Base-by-base conservation (phyloP, 2,797 vertebrate species). In the Crypturellus tataupa region DNA sequence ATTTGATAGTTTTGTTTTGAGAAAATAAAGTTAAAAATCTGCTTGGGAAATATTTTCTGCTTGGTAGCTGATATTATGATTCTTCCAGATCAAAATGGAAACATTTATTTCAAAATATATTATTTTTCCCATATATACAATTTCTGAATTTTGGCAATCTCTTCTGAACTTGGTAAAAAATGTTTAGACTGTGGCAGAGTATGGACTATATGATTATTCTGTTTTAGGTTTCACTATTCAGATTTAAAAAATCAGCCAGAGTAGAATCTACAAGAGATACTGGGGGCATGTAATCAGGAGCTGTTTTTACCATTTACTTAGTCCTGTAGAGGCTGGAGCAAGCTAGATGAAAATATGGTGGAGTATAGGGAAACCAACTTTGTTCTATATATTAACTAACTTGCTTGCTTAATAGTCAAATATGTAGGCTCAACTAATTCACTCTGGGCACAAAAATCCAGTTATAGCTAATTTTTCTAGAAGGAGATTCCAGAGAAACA, bases 171-270 rank as follows among this genome's bases (percentile, higher is more conserved):
- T 4, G 39, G 47, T 35, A 42, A 51, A 29, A 76, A 20, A 58
- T 5, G 23, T 6, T 10, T 18, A 4, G 3, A 1, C 5, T 42
- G 10, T 35, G 9, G 4, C 37, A 9, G 47, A 17, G 9, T 24
- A 46, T 4, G 8, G 35, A 29, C 10, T 90, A 16, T 21, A 25
- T 9, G 9, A 46, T 47, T 60, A 46, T 19, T 68, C 1, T 68
- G 10, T 68, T 33, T 23, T 55, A 40, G 19, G 35, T 59, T 76
- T 80, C 24, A 20, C 4, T 68, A 59, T 10, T 63, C 19, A 44
- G 29, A 4, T 29, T 15, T 71, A 82, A 44, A 27, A 35, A 55
- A 40, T 51, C 6, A 47, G 23, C 7, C 5, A 55, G 16, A 87
- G 27, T 3, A 79, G 12, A 68, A 49, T 42, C 13, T 25, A 2